These are phyloP conservation scores for Pristis pectinata DNA, from an alignment of 2,797 vertebrate genomes.

Conservation along the genomic window DNA sequence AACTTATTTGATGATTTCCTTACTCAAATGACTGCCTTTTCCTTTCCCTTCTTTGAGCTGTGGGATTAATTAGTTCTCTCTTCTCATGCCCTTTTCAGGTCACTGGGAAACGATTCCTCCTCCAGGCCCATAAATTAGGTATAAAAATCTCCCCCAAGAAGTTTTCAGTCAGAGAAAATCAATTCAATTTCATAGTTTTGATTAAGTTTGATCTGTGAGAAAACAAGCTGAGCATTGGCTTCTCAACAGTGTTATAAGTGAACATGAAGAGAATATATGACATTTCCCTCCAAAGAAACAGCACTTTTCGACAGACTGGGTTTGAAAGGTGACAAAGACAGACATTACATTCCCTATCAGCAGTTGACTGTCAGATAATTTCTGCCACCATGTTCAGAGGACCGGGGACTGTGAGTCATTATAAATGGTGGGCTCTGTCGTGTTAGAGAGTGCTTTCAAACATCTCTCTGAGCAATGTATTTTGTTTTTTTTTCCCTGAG, in stretches of 20 bases:
- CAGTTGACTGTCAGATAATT: background rate
- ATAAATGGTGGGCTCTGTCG: background rate
- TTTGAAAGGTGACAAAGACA: background rate
- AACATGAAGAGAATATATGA: background rate
- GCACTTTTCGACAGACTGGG: background rate
- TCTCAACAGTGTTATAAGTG: background rate
- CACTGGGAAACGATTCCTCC: conserved; percentile 2
- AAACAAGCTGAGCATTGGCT: background rate
- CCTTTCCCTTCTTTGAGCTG: background rate
- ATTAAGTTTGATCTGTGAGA: background rate
- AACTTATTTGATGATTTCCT: background rate
- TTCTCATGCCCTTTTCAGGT: background rate
- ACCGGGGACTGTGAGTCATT: background rate
- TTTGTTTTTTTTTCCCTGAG: background rate
- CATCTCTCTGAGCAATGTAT: too few species aligned
- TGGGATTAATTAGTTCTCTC: background rate
- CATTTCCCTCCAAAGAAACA: background rate
- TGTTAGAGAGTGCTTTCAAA: background rate
- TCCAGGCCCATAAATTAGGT: background rate
- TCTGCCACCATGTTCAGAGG: background rate
- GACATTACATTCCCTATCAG: background rate
- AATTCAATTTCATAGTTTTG: background rate
- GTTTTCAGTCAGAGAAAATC: background rate
- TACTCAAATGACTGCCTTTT: background rate
- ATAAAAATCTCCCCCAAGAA: background rate